Base-by-base conservation (phyloP, 2,888 invertebrate species). In the Tachina fera region DNA sequence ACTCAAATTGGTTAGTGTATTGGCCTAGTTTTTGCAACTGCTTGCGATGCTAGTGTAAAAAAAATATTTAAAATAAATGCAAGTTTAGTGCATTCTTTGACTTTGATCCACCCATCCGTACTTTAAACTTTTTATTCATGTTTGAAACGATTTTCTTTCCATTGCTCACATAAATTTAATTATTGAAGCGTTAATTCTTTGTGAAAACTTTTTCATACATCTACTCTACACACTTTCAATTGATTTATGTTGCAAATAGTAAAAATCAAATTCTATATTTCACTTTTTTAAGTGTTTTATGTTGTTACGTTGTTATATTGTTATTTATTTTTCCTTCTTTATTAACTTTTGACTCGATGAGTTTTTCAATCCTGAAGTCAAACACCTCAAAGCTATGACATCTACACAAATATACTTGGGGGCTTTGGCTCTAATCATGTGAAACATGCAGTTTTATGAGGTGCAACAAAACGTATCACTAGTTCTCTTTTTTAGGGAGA, bases 161-260 rank as follows among this genome's bases (percentile, higher is more conserved):
- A 19, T 39, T 63, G 16, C 70, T 53, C 47, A 14, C 56, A 60
- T 47, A 71, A 58, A 51, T 60, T 67, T 31, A 67, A 11, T 58
- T 13, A 79, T 49, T 79, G 78, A 82, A 83, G 82, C 82, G 82
- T 86, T 72, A 76, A 79, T 79, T 58, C 13, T 51, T 67, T 67
- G 61, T 71, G 67, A 75, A 70, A 82, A 71, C 47, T 22, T 79
- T 85, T 83, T 22, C 70, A 71, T 71, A 86, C 71, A 70, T 79
- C 53, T 31, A 6, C 6, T 6, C 31, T 31, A 31, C 31, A 31
- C 53, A 72, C 49, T 79, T 82, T 65, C 79, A 79, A 84, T 81
- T 81, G 72, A 84, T 81, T 84, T 81, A 77, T 81, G 67, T 60
- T 58, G 43, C 10, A 45, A 39, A 53, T 45, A 60, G 63, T 14